These are phyloP conservation scores for Biston stratarius DNA, from an alignment of 2,888 invertebrate genomes.

Conservation along the genomic window DNA sequence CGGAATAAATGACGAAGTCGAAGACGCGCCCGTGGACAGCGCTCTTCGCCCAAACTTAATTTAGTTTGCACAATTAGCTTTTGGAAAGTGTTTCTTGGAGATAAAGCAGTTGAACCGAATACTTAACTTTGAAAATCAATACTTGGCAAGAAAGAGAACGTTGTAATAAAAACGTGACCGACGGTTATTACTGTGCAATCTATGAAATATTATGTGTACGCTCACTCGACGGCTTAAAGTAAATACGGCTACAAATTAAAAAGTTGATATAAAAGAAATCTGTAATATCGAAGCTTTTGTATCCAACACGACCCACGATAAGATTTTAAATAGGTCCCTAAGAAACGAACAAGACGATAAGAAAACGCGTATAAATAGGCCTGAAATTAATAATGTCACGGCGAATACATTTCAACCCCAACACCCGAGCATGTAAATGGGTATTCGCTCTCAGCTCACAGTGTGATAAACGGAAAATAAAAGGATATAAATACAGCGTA, in stretches of 20 bases:
- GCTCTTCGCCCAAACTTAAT: constrained; percentile 64
- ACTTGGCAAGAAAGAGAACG: constrained; percentile 37
- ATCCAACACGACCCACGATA: constrained; percentile 1
- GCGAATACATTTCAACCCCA: constrained; percentile 26
- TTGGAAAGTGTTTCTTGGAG: constrained; percentile 59
- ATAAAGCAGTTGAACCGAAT: constrained; percentile 53
- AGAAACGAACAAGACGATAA: constrained; percentile 13
- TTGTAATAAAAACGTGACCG: constrained; percentile 35
- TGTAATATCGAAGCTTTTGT: constrained; percentile 20
- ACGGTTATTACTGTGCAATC: constrained; percentile 34
- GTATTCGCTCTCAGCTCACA: constrained; percentile 28
- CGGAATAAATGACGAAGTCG: constrained; percentile 64
- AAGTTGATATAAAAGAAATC: constrained; percentile 29
- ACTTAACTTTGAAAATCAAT: constrained; percentile 47
- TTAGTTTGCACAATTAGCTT: constrained; percentile 73
- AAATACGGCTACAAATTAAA: constrained; percentile 26
- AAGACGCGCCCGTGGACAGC: constrained; percentile 62
- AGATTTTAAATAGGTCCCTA: constrained; percentile 12
- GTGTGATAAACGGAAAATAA: constrained; percentile 47
- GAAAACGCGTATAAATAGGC: constrained; percentile 7
- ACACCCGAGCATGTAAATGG: constrained; percentile 30
- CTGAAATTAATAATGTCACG: constrained; percentile 25
- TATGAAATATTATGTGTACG: constrained; percentile 34
- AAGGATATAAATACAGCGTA: constrained; percentile 50
- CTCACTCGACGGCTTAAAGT: constrained; percentile 14